Conservation (phyloP, 2,888 invertebrate genomes). For the Pyrgus malvae region DNA sequence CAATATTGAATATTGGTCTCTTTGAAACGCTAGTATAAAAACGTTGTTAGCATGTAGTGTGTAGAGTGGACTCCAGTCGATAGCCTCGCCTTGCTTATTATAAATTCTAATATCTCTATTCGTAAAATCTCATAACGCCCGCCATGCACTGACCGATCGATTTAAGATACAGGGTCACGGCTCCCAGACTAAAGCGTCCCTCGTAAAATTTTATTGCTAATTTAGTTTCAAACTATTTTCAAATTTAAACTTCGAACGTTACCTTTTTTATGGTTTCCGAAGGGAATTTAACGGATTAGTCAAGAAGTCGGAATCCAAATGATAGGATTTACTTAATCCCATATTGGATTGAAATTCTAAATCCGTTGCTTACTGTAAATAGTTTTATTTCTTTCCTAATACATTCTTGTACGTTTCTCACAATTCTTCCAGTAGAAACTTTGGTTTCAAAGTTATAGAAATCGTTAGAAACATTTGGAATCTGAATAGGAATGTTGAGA, state of each 20-base stretch:
- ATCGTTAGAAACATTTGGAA: too few relatives aligned
- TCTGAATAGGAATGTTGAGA: too few relatives aligned
- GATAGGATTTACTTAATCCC: conserved; percentile 33
- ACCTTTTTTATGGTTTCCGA: conserved; percentile 14
- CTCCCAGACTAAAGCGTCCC: conserved; percentile 37
- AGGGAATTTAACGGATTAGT: neutral
- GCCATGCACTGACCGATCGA: conserved; percentile 48
- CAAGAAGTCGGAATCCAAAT: neutral
- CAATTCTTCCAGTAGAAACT: too few relatives aligned
- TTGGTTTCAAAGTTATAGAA: too few relatives aligned
- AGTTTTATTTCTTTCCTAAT: neutral
- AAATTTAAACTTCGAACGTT: conserved; percentile 13
- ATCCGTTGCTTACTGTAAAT: conserved; percentile 53
- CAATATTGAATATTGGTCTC: too few relatives aligned
- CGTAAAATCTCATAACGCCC: conserved; percentile 22
- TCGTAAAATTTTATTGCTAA: conserved; percentile 58
- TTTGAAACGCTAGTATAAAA: conserved; percentile 14
- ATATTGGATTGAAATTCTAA: conserved; percentile 59
- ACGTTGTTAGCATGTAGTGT: neutral
- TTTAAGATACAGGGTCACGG: conserved; percentile 58
- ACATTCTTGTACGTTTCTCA: too few relatives aligned
- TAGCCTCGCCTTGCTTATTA: conserved; percentile 26
- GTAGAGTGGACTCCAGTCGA: neutral
- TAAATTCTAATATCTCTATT: conserved; percentile 46
- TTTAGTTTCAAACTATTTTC: conserved; percentile 32